Evolutionary conservation across 2,888 invertebrate species (phyloP).

Genomic region (Parnassius glacialis): DNA sequence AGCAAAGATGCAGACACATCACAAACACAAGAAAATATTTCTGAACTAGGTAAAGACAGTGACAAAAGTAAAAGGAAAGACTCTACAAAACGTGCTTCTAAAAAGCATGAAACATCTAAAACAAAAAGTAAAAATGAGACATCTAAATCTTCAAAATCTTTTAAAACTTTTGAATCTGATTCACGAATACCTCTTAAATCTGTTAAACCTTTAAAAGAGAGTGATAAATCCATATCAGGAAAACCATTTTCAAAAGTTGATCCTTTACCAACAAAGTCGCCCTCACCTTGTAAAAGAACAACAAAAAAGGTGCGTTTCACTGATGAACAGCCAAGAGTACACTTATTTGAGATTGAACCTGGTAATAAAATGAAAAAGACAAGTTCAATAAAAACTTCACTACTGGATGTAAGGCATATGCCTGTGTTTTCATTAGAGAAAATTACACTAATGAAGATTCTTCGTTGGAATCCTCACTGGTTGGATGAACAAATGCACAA

Average conservation of each 20-base stretch:
- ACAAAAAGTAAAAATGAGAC: constrained; percentile 4
- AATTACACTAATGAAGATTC: constrained; percentile 77
- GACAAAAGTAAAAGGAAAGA: constrained; percentile 16
- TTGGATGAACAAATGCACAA: constrained; percentile 76
- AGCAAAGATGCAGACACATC: constrained; percentile 10
- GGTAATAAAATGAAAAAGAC: constrained; percentile 66
- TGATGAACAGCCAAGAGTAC: constrained; percentile 44
- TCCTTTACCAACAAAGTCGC: constrained; percentile 43
- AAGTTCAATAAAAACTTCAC: constrained; percentile 51
- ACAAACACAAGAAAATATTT: constrained; percentile 12
- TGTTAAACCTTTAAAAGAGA: constrained; percentile 50
- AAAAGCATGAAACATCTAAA: constrained; percentile 10
- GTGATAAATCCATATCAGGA: constrained; percentile 44
- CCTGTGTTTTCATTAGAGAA: constrained; percentile 63
- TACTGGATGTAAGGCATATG: constrained; percentile 50
- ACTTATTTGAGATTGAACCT: constrained; percentile 61
- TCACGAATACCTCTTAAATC: constrained; percentile 48
- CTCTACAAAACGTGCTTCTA: not conserved
- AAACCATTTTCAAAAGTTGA: constrained; percentile 60
- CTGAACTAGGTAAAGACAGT: constrained; percentile 8
- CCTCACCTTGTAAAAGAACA: not conserved
- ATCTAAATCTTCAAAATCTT: constrained; percentile 7
- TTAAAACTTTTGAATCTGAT: constrained; percentile 20
- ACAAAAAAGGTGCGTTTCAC: constrained; percentile 58
- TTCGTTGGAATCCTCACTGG: constrained; percentile 86